phyloP scores from a whole-genome alignment of 92 coral and sea anemone genomes.

The Zoanthus solanderi region DNA sequence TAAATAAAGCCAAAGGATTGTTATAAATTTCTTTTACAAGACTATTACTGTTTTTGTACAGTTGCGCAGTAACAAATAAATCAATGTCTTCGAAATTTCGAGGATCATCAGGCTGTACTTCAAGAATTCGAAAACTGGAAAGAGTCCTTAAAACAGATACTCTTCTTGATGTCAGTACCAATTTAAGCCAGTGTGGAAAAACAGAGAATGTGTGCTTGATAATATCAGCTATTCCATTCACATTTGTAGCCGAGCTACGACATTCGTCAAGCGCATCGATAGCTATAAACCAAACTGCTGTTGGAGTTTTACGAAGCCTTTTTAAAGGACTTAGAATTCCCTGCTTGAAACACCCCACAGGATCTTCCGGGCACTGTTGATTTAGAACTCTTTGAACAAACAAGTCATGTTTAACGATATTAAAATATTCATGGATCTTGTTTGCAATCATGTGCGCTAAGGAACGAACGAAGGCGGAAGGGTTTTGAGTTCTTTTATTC shows the following conservation, averaged over 20 bases:
- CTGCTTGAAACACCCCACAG: conserved; percentile 77
- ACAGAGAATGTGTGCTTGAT: conserved; percentile 55
- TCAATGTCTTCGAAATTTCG: conserved; percentile 56
- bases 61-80: background rate
- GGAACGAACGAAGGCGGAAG: conserved; percentile 84
- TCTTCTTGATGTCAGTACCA: conserved; percentile 79
- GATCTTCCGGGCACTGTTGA: conserved; percentile 71
- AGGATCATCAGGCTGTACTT: conserved; percentile 60
- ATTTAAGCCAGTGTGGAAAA: conserved; percentile 86
- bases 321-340: conserved; percentile 75
- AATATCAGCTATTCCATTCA: conserved; percentile 56
- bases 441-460: conserved; percentile 76
- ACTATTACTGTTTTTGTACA: background rate
- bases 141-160: conserved; percentile 45
- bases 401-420: conserved; percentile 42
- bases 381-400: conserved; percentile 58
- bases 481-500: conserved; percentile 70
- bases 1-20: background rate
- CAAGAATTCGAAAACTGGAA: conserved; percentile 42
- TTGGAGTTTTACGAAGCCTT: conserved; percentile 29
- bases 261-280: conserved; percentile 93
- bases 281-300: conserved; percentile 54
- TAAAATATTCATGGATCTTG: conserved; percentile 62
- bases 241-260: conserved; percentile 10
- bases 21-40: background rate